These are phyloP conservation scores for Pterostichus madidus DNA, from an alignment of 2,888 invertebrate species.

Conservation along the genomic window DNA sequence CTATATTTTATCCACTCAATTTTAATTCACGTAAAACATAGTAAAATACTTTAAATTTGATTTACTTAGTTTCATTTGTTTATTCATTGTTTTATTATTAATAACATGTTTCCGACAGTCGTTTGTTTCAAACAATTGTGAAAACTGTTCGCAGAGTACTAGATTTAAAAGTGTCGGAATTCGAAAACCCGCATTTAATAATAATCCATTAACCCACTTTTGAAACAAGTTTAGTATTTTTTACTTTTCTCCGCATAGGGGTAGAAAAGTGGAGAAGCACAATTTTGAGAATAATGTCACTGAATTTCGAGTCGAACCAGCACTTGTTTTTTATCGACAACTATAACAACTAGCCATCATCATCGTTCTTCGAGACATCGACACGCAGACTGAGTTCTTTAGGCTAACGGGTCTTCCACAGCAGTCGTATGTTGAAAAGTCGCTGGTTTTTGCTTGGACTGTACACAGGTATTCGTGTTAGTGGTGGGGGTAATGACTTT, in stretches of 20 bases:
- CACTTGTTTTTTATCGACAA: not conserved
- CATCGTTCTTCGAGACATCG: slow-evolving; percentile 7
- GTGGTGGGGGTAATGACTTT: slow-evolving; percentile 54
- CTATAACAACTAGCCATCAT: not conserved
- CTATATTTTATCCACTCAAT: slow-evolving; percentile 25
- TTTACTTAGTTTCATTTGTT: slow-evolving; percentile 10
- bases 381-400: slow-evolving; percentile 59
- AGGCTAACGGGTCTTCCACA: slow-evolving; percentile 59
- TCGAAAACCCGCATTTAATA: slow-evolving; percentile 6
- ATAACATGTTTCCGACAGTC: not conserved
- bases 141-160: not conserved
- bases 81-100: not conserved
- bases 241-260: not conserved
- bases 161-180: slow-evolving; percentile 3
- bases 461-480: slow-evolving; percentile 61
- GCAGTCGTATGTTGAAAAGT: too few relatives aligned
- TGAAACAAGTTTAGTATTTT: not conserved
- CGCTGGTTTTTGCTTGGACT: slow-evolving; percentile 52
- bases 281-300: not conserved
- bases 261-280: not conserved
- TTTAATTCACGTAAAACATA: slow-evolving; percentile 23
- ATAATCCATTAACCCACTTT: slow-evolving; percentile 17
- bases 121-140: not conserved
- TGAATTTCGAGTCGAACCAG: not conserved
- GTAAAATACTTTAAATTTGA: slow-evolving; percentile 3